Base-by-base conservation (phyloP, 2,797 vertebrate species). In the Glossophaga mutica region DNA sequence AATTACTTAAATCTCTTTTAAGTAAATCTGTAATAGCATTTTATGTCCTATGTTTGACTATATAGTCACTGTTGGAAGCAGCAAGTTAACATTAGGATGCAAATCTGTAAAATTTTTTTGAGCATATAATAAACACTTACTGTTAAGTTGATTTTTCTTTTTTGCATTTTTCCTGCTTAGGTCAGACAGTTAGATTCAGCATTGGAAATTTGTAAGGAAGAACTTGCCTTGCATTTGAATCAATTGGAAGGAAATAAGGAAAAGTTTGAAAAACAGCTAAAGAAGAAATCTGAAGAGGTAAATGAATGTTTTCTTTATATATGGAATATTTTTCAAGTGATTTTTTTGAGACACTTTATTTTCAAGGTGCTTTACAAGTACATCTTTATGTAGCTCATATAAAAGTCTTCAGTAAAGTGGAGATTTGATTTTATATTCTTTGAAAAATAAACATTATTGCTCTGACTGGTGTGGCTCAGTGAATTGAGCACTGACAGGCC, bases 251-350 rank as follows among this genome's bases (percentile, higher is more conserved):
- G 99, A 92, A 98, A 98, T 62, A 99, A 99, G 97, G 97, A 98
- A 59, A 97, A 97, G 67, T 99, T 99, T 97, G 98, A 99, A 98
- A 98, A 97, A 67, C 98, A 99, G 86, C 97, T 99, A 96, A 98
- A 98, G 96, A 98, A 98, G 94, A 99, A 98, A 94, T 98, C 98
- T 73, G 98, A 99, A 95, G 99, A 99, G 99, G 99, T 99, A 98
- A 98, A 87, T 94, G 79, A 82, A 59, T 16, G 87, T 92, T 95
- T 97, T 44, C 9, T 87, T 85, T 85, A 83, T 34, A 76, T 68
- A 55, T 76, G 76, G 15, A 24, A 26, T 89, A 50, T 79, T 84
- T 91, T 87, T 59, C 50, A 94, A 84, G 12, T 95, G 34, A 79
- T 65, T 89, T 92, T 82, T 94, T 92, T 77, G 62, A 70, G 24